phyloP scores from a whole-genome alignment of 2,888 invertebrate genomes.

The Clanis bilineata region DNA sequence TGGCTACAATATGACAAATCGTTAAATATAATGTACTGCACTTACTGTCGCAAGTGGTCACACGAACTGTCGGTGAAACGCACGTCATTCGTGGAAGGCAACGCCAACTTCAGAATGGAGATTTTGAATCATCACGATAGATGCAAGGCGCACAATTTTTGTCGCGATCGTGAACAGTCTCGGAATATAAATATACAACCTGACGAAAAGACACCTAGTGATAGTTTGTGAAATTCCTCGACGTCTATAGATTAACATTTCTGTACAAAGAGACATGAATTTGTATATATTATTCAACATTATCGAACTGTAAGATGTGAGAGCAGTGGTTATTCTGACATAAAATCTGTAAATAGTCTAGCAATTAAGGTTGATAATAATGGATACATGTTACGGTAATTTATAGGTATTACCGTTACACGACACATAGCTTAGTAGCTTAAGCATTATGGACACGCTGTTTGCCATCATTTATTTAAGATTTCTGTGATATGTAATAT shows the following conservation, averaged over 20 bases:
- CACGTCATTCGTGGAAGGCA: constrained; percentile 91
- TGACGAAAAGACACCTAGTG: constrained; percentile 1
- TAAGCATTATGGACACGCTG: constrained; percentile 1
- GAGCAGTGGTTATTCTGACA: background rate
- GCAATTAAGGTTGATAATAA: constrained; percentile 13
- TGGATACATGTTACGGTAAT: constrained; percentile 10
- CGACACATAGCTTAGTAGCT: background rate
- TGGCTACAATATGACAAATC: constrained; percentile 88
- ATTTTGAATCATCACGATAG: constrained; percentile 91
- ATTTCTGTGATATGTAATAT: constrained; percentile 3
- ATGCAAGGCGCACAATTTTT: constrained; percentile 88
- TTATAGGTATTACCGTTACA: constrained; percentile 3
- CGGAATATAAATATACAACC: constrained; percentile 24
- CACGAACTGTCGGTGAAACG: constrained; percentile 84
- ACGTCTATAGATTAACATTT: background rate
- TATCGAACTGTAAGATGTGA: background rate
- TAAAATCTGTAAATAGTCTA: constrained; percentile 10
- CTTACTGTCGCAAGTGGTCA: constrained; percentile 88
- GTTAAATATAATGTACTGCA: constrained; percentile 88
- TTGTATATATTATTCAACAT: background rate
- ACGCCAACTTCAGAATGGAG: constrained; percentile 88
- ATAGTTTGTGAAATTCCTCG: constrained; percentile 6
- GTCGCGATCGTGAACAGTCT: constrained; percentile 73
- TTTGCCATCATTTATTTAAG: background rate
- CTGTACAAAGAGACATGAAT: background rate